Evolutionary conservation across 2,113 vertebrate species (phyloP).

Genomic region (Tympanuchus pallidicinctus): DNA sequence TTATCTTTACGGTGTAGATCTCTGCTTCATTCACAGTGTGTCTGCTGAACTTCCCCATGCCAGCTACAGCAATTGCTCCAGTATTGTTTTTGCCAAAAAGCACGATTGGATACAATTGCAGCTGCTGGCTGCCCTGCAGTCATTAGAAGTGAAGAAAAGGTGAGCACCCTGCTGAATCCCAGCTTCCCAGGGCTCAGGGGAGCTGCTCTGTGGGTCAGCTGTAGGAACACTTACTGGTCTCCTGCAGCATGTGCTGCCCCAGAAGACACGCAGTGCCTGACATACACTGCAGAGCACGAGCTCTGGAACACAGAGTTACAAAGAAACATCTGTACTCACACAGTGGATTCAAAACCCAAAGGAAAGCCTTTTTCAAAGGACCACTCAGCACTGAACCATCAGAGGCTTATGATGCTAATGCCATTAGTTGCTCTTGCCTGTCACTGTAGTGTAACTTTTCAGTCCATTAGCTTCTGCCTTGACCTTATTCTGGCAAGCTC

Average conservation of each 20-base stretch:
- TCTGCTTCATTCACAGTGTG: background rate
- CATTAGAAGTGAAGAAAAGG: background rate
- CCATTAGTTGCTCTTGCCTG: background rate
- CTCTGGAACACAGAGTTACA: background rate
- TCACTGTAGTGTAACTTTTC: background rate
- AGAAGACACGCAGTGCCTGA: background rate
- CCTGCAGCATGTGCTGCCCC: rapidly evolving
- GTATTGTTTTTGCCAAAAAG: background rate
- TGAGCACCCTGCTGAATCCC: background rate
- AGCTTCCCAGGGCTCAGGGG: background rate
- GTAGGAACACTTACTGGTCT: background rate
- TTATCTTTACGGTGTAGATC: background rate
- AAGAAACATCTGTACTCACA: background rate
- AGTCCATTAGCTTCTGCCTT: constrained; percentile 20
- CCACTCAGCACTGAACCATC: background rate
- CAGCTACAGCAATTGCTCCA: background rate
- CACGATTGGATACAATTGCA: background rate
- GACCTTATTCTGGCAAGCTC: constrained; percentile 35
- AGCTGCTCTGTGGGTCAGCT: background rate
- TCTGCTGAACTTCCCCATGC: background rate
- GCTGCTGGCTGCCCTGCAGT: background rate
- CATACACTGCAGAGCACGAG: background rate
- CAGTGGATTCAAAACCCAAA: background rate
- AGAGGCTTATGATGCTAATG: background rate
- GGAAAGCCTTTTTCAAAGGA: background rate